Conservation (phyloP, 2,113 vertebrate genomes). For the Leptodactylus fuscus region DNA sequence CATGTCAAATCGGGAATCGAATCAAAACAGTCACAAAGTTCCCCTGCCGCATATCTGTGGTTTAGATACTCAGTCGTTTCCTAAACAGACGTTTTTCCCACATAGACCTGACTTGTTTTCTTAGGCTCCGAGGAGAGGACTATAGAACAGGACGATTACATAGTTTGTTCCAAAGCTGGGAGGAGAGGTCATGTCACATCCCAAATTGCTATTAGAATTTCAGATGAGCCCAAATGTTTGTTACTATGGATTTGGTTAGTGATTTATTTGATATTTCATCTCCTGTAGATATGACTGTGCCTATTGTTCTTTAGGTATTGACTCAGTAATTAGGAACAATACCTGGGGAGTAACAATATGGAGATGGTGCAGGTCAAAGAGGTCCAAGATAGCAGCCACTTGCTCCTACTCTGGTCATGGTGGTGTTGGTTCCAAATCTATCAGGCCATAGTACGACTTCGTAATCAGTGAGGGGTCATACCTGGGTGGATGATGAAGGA, state of each 20-base stretch:
- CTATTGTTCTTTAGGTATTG: not conserved
- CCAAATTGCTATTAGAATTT: constrained; percentile 12
- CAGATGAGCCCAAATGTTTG: not conserved
- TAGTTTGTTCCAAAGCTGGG: constrained; percentile 8
- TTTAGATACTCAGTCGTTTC: constrained; percentile 34
- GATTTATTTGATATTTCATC: not conserved
- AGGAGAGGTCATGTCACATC: not conserved
- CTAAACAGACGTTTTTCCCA: constrained; percentile 20
- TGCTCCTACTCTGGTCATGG: no score
- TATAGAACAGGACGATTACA: not conserved
- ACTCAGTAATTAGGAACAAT: no score
- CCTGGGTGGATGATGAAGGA: no score
- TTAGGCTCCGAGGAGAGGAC: constrained; percentile 1
- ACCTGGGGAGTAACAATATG: no score
- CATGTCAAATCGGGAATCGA: constrained; percentile 37
- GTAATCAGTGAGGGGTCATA: no score
- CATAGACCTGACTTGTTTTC: constrained; percentile 34
- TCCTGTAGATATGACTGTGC: not conserved
- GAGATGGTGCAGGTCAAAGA: no score
- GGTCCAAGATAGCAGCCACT: no score
- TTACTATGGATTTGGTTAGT: constrained; percentile 2
- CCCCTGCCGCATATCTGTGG: constrained; percentile 36
- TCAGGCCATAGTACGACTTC: no score
- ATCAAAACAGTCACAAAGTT: constrained; percentile 16
- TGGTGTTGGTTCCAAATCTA: no score